These are phyloP conservation scores for Tetrax tetrax DNA, from an alignment of 2,113 vertebrate species.

Conservation along the genomic window DNA sequence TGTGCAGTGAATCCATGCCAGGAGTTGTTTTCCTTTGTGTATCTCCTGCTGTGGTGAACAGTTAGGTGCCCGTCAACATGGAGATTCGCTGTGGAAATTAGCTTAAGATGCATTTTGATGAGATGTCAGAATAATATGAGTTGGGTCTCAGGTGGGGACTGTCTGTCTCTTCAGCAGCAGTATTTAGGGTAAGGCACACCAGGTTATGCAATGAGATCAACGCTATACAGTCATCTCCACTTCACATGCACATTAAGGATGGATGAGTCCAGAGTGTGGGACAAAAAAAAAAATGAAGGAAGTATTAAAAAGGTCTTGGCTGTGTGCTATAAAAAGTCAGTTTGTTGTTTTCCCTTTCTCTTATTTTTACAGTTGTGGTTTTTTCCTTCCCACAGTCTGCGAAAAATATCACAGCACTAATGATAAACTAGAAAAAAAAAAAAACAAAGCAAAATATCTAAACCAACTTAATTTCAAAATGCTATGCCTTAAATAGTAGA, in stretches of 20 bases:
- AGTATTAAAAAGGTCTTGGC: background rate
- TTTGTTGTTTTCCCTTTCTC: background rate
- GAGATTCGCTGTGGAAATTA: background rate
- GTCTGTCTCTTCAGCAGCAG: background rate
- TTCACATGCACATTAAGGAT: background rate
- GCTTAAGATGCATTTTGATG: background rate
- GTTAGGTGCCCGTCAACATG: background rate
- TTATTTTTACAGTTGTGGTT: background rate
- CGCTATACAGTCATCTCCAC: background rate
- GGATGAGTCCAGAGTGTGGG: background rate
- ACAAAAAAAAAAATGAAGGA: too few species aligned
- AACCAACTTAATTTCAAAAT: too few species aligned
- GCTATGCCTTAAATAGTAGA: too few species aligned
- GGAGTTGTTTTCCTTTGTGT: background rate
- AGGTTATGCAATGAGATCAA: background rate
- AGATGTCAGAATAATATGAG: background rate
- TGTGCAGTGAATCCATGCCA: background rate
- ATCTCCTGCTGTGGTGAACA: background rate
- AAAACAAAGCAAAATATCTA: too few species aligned
- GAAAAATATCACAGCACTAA: too few species aligned
- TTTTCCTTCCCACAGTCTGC: background rate
- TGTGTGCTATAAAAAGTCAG: background rate
- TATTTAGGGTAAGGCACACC: background rate
- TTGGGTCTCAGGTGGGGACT: background rate
- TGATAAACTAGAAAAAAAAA: too few species aligned